Conservation (phyloP, 2,113 vertebrate genomes). For the Columbina picui region DNA sequence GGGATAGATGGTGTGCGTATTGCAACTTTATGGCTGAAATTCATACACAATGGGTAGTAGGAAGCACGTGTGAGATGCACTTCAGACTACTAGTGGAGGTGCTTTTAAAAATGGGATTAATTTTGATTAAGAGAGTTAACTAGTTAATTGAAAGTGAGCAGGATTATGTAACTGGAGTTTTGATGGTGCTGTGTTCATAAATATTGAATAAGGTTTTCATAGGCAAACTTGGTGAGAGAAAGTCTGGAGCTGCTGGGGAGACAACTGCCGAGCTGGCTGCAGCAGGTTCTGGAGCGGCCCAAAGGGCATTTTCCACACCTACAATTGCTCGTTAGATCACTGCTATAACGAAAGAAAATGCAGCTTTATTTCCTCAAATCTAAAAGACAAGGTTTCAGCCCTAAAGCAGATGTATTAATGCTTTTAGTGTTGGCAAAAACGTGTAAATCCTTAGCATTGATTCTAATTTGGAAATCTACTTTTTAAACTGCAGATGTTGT, state of each 20-base stretch:
- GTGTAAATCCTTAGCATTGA: not conserved
- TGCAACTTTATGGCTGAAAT: not conserved
- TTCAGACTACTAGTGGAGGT: not conserved
- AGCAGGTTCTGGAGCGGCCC: fast-evolving
- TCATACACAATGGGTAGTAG: fast-evolving
- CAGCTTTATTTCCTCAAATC: not conserved
- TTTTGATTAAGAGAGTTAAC: not conserved
- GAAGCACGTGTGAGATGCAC: not conserved
- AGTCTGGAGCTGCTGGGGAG: not conserved
- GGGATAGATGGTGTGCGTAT: not conserved
- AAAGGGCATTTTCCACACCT: not conserved
- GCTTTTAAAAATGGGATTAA: not conserved
- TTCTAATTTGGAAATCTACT: not conserved
- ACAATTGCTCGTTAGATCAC: not conserved
- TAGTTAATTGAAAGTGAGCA: not conserved
- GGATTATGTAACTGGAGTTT: not conserved
- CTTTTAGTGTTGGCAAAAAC: not conserved
- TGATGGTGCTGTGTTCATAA: fast-evolving
- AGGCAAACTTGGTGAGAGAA: not conserved
- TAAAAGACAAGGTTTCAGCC: not conserved
- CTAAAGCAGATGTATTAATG: not conserved
- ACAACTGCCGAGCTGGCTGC: not conserved
- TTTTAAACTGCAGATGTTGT: not conserved
- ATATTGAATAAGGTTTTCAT: not conserved
- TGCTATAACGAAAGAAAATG: not conserved